A percentile compares a stretch with the other conserved stretches of the same genome.
phyloP scores from a whole-genome alignment of 2,888 invertebrate species.

The Oscheius sp. region DNA sequence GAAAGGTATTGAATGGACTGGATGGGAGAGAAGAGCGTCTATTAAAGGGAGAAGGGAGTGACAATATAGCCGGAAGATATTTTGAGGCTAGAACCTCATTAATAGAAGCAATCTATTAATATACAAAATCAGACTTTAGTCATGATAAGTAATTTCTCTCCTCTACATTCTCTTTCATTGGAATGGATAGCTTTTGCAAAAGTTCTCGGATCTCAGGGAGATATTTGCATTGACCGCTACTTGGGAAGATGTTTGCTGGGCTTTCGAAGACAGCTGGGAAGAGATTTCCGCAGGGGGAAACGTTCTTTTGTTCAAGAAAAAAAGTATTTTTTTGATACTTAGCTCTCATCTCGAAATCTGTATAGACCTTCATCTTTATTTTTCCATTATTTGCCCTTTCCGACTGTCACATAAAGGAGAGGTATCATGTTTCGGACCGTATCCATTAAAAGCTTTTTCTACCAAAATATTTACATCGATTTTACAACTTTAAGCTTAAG shows the following conservation, averaged over 20 bases:
- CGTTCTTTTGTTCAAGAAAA: background rate
- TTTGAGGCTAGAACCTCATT: no score
- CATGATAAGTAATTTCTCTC: background rate
- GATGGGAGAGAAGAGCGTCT: background rate
- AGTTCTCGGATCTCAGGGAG: no score
- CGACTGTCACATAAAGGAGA: no score
- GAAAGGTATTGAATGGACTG: background rate
- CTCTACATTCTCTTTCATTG: background rate
- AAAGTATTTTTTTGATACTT: no score
- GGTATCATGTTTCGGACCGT: constrained; percentile 25
- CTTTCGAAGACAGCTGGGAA: constrained; percentile 20
- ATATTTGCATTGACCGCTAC: constrained; percentile 30
- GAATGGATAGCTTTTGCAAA: no score
- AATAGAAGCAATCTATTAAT: no score
- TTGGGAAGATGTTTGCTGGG: constrained; percentile 8
- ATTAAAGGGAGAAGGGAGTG: no score
- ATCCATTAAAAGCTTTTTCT: constrained; percentile 15
- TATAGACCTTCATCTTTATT: constrained; percentile 9
- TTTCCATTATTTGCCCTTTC: no score
- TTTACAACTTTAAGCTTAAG: no score
- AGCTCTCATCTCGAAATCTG: constrained; percentile 8
- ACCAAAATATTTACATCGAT: no score
- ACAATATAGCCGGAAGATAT: no score
- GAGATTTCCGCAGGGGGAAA: constrained; percentile 19
- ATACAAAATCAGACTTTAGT: no score